Percentiles rank a stretch among this genome's conserved stretches.
phyloP scores from a whole-genome alignment of 2,888 invertebrate species.

The Rambutsinella grinnellia region DNA sequence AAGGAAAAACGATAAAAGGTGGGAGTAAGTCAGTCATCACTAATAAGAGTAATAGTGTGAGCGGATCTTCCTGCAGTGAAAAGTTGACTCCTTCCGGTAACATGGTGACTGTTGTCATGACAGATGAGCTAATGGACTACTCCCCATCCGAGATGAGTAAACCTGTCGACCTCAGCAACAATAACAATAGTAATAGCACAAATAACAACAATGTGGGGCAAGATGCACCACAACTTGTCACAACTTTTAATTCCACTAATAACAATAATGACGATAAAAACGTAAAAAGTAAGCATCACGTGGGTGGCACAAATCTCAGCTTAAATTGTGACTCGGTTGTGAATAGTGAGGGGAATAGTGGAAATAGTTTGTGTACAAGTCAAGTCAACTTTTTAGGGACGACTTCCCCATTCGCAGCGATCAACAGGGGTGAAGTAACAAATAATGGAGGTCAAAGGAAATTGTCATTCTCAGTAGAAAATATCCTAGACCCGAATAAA shows the following conservation, averaged over 20 bases:
- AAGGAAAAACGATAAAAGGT: slow-evolving; percentile 30
- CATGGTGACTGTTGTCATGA: slow-evolving; percentile 45
- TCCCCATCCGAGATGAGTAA: slow-evolving; percentile 61
- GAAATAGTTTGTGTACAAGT: slow-evolving; percentile 28
- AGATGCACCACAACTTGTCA: slow-evolving; percentile 9
- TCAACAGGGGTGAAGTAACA: slow-evolving; percentile 7
- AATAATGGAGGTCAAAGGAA: slow-evolving; percentile 70
- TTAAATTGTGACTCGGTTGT: slow-evolving; percentile 23
- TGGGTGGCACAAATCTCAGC: slow-evolving; percentile 12
- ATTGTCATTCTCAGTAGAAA: slow-evolving; percentile 90
- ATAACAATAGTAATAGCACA: slow-evolving; percentile 60
- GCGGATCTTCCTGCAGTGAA: slow-evolving; percentile 20
- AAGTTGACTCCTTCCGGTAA: slow-evolving; percentile 24
- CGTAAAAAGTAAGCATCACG: slow-evolving; percentile 29
- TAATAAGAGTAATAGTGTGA: no score
- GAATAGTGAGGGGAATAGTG: slow-evolving; percentile 1
- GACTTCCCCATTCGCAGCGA: slow-evolving; percentile 27
- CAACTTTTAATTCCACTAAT: slow-evolving; percentile 10
- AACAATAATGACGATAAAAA: slow-evolving; percentile 30
- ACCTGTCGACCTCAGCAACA: slow-evolving; percentile 66
- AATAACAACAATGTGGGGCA: slow-evolving; percentile 56
- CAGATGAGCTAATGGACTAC: slow-evolving; percentile 63
- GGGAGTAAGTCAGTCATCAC: slow-evolving; percentile 21
- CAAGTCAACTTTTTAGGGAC: slow-evolving; percentile 33
- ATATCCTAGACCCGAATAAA: slow-evolving; percentile 90